A percentile compares a stretch with the other conserved stretches of the same genome.
Evolutionary conservation across 1,140 invertebrate genomes (phyloP).

Genomic region (Tribolium madens): DNA sequence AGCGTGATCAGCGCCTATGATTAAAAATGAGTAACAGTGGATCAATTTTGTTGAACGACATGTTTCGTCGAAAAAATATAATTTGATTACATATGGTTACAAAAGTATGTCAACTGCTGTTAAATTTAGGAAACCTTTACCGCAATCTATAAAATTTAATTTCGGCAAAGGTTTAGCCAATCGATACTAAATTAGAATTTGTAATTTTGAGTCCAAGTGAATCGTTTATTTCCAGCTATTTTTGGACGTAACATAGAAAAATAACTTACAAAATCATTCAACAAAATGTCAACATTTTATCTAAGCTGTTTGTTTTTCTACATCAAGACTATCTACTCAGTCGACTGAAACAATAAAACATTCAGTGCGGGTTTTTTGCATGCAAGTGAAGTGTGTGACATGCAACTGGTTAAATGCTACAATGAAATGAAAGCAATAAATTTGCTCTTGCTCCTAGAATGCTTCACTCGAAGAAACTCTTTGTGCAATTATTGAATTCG

Average conservation of each 20-base stretch:
- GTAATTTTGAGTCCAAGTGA: slow-evolving; percentile 8
- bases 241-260: background rate
- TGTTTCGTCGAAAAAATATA: background rate
- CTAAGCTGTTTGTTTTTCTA: background rate
- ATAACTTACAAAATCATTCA: slow-evolving; percentile 4
- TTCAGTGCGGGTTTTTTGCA: background rate
- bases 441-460: slow-evolving; percentile 41
- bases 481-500: background rate
- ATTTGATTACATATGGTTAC: background rate
- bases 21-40: background rate
- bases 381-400: slow-evolving; percentile 5
- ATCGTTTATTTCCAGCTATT: background rate
- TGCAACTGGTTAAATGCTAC: slow-evolving; percentile 23
- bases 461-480: slow-evolving; percentile 1
- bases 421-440: slow-evolving; percentile 40
- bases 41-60: slow-evolving; percentile 14
- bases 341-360: background rate
- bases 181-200: slow-evolving; percentile 34
- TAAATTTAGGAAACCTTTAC: slow-evolving; percentile 15
- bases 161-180: slow-evolving; percentile 1
- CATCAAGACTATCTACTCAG: background rate
- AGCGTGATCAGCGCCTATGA: slow-evolving; percentile 30
- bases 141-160: slow-evolving; percentile 31
- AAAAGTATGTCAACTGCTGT: slow-evolving; percentile 9
- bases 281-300: slow-evolving; percentile 27